phyloP scores from a whole-genome alignment of 2,113 vertebrate species.

The Stictonetta naevosa region DNA sequence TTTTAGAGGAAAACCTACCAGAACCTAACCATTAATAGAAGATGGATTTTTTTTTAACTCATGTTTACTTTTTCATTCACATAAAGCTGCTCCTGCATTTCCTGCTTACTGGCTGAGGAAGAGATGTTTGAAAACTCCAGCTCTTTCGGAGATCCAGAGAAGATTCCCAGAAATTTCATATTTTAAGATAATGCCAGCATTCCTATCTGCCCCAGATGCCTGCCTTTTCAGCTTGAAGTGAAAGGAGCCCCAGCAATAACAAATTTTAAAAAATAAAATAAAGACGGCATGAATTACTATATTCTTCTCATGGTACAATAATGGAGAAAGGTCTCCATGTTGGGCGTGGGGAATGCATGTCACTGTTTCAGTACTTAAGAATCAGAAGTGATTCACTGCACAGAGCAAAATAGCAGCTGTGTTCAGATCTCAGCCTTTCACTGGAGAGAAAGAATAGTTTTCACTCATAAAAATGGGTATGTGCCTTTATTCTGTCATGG shows the following conservation, averaged over 20 bases:
- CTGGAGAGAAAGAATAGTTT: constrained; percentile 56
- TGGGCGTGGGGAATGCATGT: constrained; percentile 23
- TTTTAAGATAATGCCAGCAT: background rate
- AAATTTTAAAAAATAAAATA: background rate
- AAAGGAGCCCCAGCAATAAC: constrained; percentile 24
- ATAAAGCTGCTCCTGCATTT: background rate
- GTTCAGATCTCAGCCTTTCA: constrained; percentile 66
- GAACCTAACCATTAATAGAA: background rate
- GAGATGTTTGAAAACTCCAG: background rate
- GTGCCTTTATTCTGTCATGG: constrained; percentile 61
- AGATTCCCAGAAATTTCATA: background rate
- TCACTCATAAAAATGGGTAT: constrained; percentile 55
- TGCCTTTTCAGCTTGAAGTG: background rate
- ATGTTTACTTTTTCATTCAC: background rate
- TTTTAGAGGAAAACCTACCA: background rate
- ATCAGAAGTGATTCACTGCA: constrained; percentile 63
- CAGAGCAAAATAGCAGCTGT: constrained; percentile 71
- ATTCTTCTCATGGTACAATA: constrained; percentile 65
- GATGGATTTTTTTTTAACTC: background rate
- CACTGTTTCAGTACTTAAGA: constrained; percentile 58
- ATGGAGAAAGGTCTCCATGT: constrained; percentile 56
- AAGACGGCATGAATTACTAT: constrained; percentile 49
- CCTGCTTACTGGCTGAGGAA: background rate
- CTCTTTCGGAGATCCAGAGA: background rate
- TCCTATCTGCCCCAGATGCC: background rate